phyloP scores from a whole-genome alignment of 1,140 invertebrate species.

The Myzus persicae region DNA sequence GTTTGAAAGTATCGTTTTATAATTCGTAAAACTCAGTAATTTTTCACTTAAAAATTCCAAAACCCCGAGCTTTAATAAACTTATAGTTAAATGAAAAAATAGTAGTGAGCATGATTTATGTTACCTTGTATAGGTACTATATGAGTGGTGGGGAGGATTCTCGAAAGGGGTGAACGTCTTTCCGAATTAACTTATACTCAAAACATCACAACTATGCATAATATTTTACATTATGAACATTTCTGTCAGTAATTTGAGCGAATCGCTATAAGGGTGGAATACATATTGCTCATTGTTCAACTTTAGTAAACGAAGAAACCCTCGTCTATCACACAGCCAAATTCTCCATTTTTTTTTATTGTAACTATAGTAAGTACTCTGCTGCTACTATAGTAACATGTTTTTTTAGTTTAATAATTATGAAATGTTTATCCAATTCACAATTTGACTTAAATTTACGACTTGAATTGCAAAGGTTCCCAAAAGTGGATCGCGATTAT shows the following conservation, averaged over 20 bases:
- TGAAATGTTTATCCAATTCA: neutral
- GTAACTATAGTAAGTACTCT: too few relatives aligned
- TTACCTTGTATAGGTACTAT: neutral
- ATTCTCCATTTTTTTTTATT: too few relatives aligned
- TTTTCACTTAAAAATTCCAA: neutral
- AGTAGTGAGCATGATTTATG: neutral
- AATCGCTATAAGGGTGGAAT: neutral
- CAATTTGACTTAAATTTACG: neutral
- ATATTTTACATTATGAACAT: neutral
- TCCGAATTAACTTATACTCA: neutral
- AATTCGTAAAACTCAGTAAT: neutral
- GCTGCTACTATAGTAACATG: neutral
- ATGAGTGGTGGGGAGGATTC: neutral
- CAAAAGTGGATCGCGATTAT: too few relatives aligned
- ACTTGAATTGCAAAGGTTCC: too few relatives aligned
- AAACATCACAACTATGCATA: neutral
- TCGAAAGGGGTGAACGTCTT: neutral
- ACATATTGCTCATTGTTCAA: neutral
- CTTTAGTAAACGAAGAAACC: too few relatives aligned
- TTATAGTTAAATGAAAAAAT: neutral
- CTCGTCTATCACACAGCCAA: too few relatives aligned
- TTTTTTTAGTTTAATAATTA: neutral
- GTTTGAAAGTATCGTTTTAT: neutral
- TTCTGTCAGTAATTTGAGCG: neutral
- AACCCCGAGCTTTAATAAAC: neutral